phyloP scores from a whole-genome alignment of 2,888 invertebrate genomes.

The Acronicta alni region DNA sequence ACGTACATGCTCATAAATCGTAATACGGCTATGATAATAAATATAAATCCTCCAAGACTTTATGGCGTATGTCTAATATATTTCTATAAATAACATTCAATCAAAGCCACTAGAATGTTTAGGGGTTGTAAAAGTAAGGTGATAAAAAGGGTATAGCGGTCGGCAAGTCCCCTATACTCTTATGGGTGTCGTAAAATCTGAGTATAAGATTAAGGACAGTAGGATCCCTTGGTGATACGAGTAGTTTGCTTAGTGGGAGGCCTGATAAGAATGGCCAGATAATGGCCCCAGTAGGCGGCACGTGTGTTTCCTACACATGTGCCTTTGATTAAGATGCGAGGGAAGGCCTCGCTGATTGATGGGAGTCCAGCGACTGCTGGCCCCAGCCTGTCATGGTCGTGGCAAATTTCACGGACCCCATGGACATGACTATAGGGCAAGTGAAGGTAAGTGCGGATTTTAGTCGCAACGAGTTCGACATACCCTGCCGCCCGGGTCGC shows the following conservation, averaged over 20 bases:
- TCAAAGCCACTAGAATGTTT: constrained; percentile 53
- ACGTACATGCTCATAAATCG: constrained; percentile 7
- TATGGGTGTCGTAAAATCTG: constrained; percentile 28
- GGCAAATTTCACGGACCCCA: no score
- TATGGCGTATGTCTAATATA: constrained; percentile 21
- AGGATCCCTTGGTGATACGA: background rate
- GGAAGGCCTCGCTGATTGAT: no score
- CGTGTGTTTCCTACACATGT: no score
- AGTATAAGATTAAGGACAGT: background rate
- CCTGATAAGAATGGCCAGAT: no score
- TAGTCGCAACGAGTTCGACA: no score
- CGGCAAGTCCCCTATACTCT: constrained; percentile 1
- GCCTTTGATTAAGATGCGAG: no score
- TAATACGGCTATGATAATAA: constrained; percentile 28
- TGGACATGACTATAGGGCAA: no score
- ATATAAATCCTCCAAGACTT: constrained; percentile 31
- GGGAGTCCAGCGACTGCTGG: no score
- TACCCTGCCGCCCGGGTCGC: no score
- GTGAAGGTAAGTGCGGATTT: no score
- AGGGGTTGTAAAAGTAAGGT: constrained; percentile 28
- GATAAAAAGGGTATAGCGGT: constrained; percentile 12
- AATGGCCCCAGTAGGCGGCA: no score
- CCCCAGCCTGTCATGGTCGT: no score
- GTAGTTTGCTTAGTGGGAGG: background rate
- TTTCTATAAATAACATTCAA: constrained; percentile 54